Evolutionary conservation across 1,140 invertebrate species (phyloP), one percentile per base, ranked within the genome.

Genomic region (Coptotermes formosanus): DNA sequence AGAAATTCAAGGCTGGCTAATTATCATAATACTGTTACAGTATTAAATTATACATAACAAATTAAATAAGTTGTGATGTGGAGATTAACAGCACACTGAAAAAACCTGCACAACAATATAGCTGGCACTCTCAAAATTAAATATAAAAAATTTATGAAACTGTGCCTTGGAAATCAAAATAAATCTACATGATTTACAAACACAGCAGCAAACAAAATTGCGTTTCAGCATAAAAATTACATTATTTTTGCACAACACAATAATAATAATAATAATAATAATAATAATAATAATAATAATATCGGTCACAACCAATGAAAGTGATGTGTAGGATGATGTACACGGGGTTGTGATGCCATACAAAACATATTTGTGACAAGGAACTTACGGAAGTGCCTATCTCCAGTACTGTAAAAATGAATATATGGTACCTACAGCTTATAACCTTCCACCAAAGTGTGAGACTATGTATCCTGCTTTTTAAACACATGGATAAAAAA

Each of bases 1-100:
- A 75, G 64, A 75, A 75, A 75, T 75, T 75, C 64, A 75, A 75
- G 64, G 64, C 64, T 75, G 64, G 64, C 64, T 75, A 75, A 75
- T 30, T 75, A 75, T 75, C n/a, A 30, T 75, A 75, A 75, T 75
- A 75, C 64, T 75, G 64, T 75, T 75, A 75, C 64, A 75, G n/a
- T 75, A 30, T 75, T 75, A 30, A 75, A 75, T 7, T 75, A n/a
- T 75, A 75, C 64, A 75, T 30, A 75, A 75, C 64, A 75, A 75
- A 75, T 11, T 75, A 75, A 75, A 75, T 25, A 75, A 75, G 11
- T 75, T 75, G 64, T 75, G 30, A 75, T 75, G 64, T 75, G 64
- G 64, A 55, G 52, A 75, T 75, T 3, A 75, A 48, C 4, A 64
- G 59, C 59, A 64, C 21, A 64, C 19, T 64, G 59, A n/a, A 64